These are phyloP conservation scores for Chelonus insularis DNA, from an alignment of 1,140 invertebrate species.

Conservation along the genomic window DNA sequence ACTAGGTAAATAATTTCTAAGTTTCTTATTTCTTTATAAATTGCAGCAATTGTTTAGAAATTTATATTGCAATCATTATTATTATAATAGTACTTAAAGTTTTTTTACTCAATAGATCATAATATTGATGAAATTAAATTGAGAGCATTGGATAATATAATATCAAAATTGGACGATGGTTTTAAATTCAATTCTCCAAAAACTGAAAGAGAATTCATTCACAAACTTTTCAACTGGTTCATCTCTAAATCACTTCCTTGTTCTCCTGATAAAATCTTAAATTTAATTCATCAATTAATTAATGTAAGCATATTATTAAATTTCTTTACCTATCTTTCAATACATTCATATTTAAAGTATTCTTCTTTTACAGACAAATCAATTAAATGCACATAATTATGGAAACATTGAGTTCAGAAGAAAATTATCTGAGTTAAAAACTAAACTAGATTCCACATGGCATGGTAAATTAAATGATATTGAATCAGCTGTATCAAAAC, in stretches of 20 bases:
- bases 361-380: background rate
- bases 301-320: constrained; percentile 42
- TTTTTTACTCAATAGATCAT: too few species aligned
- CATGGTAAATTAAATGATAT: constrained; percentile 45
- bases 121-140: constrained; percentile 51
- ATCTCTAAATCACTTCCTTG: constrained; percentile 41
- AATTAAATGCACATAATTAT: constrained; percentile 40
- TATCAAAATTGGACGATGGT: constrained; percentile 54
- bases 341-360: too few species aligned
- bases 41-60: background rate
- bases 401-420: constrained; percentile 43
- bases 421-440: constrained; percentile 39
- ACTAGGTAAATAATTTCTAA: constrained; percentile 7
- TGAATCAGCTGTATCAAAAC: constrained; percentile 25
- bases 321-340: too few species aligned
- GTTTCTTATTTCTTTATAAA: background rate
- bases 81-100: background rate
- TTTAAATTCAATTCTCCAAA: constrained; percentile 49
- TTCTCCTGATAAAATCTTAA: constrained; percentile 47
- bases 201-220: constrained; percentile 50
- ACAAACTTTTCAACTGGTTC: constrained; percentile 58
- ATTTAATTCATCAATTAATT: constrained; percentile 47
- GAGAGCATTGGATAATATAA: constrained; percentile 51
- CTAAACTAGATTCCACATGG: constrained; percentile 36
- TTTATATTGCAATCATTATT: too few species aligned